These are phyloP conservation scores for Peromyscus eremicus DNA, from an alignment of 2,797 vertebrate species.

Conservation along the genomic window DNA sequence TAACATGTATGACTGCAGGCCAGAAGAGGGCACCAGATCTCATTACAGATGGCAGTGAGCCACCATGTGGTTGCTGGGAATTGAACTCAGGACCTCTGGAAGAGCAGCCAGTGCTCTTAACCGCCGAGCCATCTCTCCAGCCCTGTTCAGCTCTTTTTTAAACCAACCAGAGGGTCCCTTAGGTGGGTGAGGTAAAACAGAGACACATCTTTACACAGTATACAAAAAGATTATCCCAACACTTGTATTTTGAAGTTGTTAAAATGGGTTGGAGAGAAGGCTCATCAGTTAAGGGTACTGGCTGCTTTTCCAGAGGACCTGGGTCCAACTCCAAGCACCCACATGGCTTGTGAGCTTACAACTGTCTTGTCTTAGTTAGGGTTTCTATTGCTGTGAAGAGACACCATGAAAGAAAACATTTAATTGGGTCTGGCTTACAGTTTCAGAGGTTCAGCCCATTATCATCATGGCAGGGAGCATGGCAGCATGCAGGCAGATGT, in stretches of 20 bases:
- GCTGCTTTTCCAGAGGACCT: neutral
- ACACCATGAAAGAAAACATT: neutral
- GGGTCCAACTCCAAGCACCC: neutral
- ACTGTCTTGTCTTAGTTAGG: neutral
- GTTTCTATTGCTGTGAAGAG: neutral
- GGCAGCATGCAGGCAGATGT: neutral
- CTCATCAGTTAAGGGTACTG: neutral
- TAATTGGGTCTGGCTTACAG: neutral
- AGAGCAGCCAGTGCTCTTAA: too few species aligned
- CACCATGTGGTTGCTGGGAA: too few species aligned
- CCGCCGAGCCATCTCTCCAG: too few species aligned
- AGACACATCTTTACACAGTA: neutral
- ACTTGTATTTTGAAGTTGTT: constrained; percentile 67
- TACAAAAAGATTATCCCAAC: neutral
- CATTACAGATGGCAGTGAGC: too few species aligned
- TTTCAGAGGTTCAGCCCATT: neutral
- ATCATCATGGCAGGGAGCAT: neutral
- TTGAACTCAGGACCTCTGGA: too few species aligned
- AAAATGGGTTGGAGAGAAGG: neutral
- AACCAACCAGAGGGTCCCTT: neutral
- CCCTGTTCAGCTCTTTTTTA: neutral
- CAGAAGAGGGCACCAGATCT: too few species aligned
- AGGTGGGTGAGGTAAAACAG: neutral
- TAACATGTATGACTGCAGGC: too few species aligned
- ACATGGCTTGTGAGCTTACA: neutral